These are phyloP conservation scores for Trichacis sp. DNA, from an alignment of 2,888 invertebrate genomes.

Conservation along the genomic window DNA sequence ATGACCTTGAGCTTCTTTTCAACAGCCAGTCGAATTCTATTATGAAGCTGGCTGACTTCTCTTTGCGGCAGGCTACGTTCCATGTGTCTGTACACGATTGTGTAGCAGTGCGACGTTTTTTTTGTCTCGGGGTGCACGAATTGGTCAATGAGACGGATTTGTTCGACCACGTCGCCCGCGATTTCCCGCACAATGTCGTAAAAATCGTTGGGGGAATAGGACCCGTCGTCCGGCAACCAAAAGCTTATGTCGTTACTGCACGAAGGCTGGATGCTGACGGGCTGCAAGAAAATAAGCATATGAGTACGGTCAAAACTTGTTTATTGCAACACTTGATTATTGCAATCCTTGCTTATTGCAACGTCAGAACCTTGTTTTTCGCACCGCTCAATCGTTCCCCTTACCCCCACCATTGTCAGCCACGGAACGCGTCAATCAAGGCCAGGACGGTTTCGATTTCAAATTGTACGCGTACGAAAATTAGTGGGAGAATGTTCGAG, in stretches of 20 bases:
- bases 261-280: conserved; percentile 87
- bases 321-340: no score
- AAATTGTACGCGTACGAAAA: no score
- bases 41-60: conserved; percentile 90
- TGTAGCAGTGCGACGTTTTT: conserved; percentile 88
- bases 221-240: conserved; percentile 84
- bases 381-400: no score
- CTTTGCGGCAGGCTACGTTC: conserved; percentile 87
- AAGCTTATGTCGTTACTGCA: conserved; percentile 95
- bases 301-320: no score
- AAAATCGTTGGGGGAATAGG: conserved; percentile 86
- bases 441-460: no score
- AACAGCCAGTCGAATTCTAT: conserved; percentile 71
- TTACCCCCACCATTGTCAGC: no score
- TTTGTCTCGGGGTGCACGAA: conserved; percentile 89
- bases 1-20: conserved; percentile 44
- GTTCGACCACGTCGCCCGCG: conserved; percentile 94
- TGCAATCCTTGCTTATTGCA: no score
- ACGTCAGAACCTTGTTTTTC: no score
- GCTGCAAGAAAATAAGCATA: conserved; percentile 68
- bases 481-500: no score
- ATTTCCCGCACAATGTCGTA: conserved; percentile 91
- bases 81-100: conserved; percentile 93
- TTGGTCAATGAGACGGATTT: conserved; percentile 87
- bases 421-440: no score